Conservation (phyloP, 2,113 vertebrate species). For the Ictalurus punctatus region DNA sequence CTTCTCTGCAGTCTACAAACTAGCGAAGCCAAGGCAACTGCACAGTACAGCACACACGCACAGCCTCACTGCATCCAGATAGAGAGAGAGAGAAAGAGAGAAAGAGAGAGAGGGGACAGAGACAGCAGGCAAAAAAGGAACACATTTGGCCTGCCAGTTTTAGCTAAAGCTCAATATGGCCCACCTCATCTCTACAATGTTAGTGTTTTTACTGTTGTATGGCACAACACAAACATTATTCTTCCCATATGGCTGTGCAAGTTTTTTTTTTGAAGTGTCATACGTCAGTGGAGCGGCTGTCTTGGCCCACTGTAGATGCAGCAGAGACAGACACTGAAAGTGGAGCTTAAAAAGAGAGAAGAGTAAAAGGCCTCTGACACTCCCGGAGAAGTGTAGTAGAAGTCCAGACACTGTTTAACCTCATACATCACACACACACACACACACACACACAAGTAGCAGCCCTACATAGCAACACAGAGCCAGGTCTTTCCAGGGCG, state of each 20-base stretch:
- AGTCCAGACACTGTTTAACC: slow-evolving; percentile 53
- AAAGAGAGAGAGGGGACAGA: background rate
- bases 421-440: slow-evolving; percentile 63
- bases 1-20: slow-evolving; percentile 29
- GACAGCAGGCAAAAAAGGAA: slow-evolving; percentile 26
- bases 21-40: slow-evolving; percentile 23
- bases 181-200: slow-evolving; percentile 55
- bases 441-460: slow-evolving; percentile 50
- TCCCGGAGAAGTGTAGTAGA: slow-evolving; percentile 32
- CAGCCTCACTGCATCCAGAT: slow-evolving; percentile 40
- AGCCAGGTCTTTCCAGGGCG: slow-evolving; percentile 64
- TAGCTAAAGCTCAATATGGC: slow-evolving; percentile 68
- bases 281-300: slow-evolving; percentile 40
- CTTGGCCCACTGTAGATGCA: slow-evolving; percentile 37
- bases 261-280: slow-evolving; percentile 49
- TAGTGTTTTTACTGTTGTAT: slow-evolving; percentile 62
- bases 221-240: slow-evolving; percentile 57
- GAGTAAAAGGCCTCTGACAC: slow-evolving; percentile 6
- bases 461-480: slow-evolving; percentile 61
- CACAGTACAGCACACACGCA: slow-evolving; percentile 40
- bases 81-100: slow-evolving; percentile 13
- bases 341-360: slow-evolving; percentile 1
- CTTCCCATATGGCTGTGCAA: slow-evolving; percentile 62
- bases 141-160: slow-evolving; percentile 30
- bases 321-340: slow-evolving; percentile 5